Conservation (phyloP, 2,113 vertebrate species). For the Campylomormyrus tamandua region DNA sequence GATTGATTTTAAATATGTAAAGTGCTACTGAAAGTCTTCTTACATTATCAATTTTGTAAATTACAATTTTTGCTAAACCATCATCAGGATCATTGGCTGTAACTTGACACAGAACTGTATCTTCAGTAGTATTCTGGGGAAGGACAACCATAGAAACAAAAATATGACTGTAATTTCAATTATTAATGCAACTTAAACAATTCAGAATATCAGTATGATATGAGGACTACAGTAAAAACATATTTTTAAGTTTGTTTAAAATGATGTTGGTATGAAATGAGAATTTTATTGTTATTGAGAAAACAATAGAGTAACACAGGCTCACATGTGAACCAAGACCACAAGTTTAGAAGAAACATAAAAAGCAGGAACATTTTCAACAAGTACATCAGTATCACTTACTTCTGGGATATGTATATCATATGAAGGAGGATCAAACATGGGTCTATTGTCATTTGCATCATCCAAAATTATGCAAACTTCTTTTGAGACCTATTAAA, state of each 20-base stretch:
- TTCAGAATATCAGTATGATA: not conserved
- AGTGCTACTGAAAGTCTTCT: conserved; percentile 5
- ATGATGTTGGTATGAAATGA: not conserved
- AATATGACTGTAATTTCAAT: not conserved
- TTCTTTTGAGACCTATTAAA: not conserved
- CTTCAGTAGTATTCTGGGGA: conserved; percentile 32
- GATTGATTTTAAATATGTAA: not conserved
- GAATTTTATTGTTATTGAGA: not conserved
- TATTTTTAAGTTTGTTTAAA: not conserved
- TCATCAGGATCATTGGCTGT: conserved; percentile 38
- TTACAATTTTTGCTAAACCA: not conserved
- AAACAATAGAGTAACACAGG: not conserved
- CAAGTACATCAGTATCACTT: conserved; percentile 25
- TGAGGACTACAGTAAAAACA: not conserved
- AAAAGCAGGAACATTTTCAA: not conserved
- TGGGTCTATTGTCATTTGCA: conserved; percentile 67
- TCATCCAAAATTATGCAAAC: conserved; percentile 49
- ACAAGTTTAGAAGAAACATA: not conserved
- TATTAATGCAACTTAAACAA: not conserved
- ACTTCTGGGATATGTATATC: conserved; percentile 58
- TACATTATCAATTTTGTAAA: conserved; percentile 51
- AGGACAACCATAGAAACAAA: not conserved
- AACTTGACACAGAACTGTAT: conserved; percentile 32
- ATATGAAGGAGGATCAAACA: conserved; percentile 52
- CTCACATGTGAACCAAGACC: not conserved